Base-by-base conservation (phyloP, 2,888 invertebrate genomes). In the Perithous albicinctus region DNA sequence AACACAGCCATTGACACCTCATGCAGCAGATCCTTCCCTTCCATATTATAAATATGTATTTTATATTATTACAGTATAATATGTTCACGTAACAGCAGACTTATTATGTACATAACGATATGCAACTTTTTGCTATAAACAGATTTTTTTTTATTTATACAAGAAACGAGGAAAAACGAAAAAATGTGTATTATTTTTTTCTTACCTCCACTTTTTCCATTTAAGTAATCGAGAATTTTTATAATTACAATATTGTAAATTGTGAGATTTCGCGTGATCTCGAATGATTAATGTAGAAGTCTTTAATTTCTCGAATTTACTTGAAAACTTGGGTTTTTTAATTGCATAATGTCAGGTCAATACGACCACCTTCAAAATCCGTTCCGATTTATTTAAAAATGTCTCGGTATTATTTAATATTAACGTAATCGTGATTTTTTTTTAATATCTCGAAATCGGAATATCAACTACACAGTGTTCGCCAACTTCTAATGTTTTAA, bases 51-150 rank as follows among this genome's bases (percentile, higher is more conserved):
- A 75, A 54, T 32, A 84, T 7, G 56, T 70, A 54, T 48, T 67
- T 63, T 77, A 70, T 83, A 43, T 48, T 61, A 64, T 63, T 23
- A 63, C 67, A 70, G 15, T 18, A 12, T 43, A 75, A 78, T 80
- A 82, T 32, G n/a, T 38, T 61, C 72, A 75, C 77, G 54, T 54
- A 78, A 85, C 51, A 67, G 81, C 82, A 81, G 72, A 85, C 85
- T 76, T 75, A 78, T 85, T 81, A 81, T 86, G 84, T 85, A 86
- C 85, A 86, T 86, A 86, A 84, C 70, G 63, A 78, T 78, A 80
- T 80, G 67, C 63, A 56, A 54, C 41, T 64, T 64, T 73, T 66
- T 54, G 69, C 70, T 46, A 70, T 59, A 18, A 46, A n/a, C n/a
- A n/a, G 77, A 41, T 29, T 48, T 18, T 74, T 74, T 80, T 78